A percentile compares a stretch with the other conserved stretches of the same genome.
Conservation (phyloP, 2,797 vertebrate species). For the Neostethus bicornis region DNA sequence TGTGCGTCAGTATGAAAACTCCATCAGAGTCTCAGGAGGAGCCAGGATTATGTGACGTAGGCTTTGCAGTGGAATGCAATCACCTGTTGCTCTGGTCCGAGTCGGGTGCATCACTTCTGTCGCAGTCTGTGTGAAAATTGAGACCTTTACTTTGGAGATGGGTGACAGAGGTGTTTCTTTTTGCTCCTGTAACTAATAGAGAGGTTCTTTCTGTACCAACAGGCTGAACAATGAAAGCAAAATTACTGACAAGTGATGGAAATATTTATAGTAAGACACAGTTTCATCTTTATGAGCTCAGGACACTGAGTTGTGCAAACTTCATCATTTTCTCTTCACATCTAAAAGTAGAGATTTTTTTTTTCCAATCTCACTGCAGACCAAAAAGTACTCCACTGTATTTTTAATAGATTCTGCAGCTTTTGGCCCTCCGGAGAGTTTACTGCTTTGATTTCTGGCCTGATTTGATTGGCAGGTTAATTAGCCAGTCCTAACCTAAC, state of each 20-base stretch:
- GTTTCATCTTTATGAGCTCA: not conserved
- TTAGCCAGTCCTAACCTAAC: constrained; percentile 55
- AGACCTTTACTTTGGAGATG: not conserved
- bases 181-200: not conserved
- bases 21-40: constrained; percentile 38
- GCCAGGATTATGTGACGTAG: constrained; percentile 30
- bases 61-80: constrained; percentile 51
- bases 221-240: not conserved
- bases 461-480: constrained; percentile 69
- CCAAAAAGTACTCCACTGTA: not conserved
- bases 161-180: not conserved
- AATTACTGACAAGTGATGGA: not conserved
- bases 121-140: constrained; percentile 11
- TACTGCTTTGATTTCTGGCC: constrained; percentile 7
- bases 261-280: not conserved
- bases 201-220: not conserved
- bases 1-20: constrained; percentile 68
- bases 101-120: constrained; percentile 50
- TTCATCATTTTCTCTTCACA: not conserved
- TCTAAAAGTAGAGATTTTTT: not conserved
- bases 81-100: constrained; percentile 38
- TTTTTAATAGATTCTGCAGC: not conserved
- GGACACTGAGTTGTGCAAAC: not conserved
- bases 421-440: constrained; percentile 12
- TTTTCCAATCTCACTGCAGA: not conserved